Evolutionary conservation across 2,888 invertebrate genomes (phyloP).

Genomic region (Yponomeuta sedellus): DNA sequence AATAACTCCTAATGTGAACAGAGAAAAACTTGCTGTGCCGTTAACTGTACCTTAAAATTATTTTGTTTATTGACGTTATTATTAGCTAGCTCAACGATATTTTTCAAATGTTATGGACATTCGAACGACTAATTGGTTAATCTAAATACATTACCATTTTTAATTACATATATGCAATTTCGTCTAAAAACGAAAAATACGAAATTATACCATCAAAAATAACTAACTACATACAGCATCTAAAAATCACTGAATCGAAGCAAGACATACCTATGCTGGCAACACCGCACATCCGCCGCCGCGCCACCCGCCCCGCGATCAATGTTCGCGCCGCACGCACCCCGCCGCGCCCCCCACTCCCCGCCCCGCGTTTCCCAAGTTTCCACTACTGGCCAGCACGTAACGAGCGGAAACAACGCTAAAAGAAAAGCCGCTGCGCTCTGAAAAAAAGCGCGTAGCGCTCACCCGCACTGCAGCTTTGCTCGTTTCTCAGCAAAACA

Average conservation of each 20-base stretch:
- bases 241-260: not conserved
- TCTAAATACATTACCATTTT: too few species aligned
- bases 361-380: constrained; percentile 60
- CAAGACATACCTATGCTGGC: not conserved
- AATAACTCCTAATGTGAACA: too few species aligned
- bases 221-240: not conserved
- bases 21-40: too few species aligned
- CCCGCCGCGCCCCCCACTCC: constrained; percentile 51
- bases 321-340: constrained; percentile 47
- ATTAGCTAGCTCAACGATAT: too few species aligned
- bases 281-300: constrained; percentile 22
- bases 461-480: not conserved
- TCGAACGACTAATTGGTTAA: too few species aligned
- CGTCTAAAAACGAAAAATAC: not conserved
- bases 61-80: too few species aligned
- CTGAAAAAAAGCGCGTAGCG: constrained; percentile 16
- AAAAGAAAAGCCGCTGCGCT: not conserved
- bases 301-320: constrained; percentile 34
- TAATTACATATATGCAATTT: too few species aligned
- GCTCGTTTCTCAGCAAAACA: too few species aligned
- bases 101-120: too few species aligned
- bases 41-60: too few species aligned
- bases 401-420: not conserved
- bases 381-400: constrained; percentile 29
- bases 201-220: not conserved